Base-by-base conservation (phyloP, 2,797 vertebrate species). In the Galaxias olidus region DNA sequence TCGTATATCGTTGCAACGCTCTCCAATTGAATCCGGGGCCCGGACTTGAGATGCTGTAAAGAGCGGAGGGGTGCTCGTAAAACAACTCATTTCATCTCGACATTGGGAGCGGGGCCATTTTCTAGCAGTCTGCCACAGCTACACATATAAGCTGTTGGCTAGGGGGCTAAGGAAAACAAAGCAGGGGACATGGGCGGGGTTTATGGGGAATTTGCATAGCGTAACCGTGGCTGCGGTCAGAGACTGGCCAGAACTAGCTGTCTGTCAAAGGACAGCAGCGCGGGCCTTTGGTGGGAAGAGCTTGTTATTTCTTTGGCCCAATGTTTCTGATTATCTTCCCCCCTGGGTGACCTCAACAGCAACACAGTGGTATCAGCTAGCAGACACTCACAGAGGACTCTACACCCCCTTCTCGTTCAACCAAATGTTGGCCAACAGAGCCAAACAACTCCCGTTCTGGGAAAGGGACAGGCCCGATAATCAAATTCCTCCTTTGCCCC, bases 391-490 rank as follows among this genome's bases (percentile, higher is more conserved):
- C 30, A 30, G 6, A 2, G 61, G 76, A 65, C 71, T 70, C 75
- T 72, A 15, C 15, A 43, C 41, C 40, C 51, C 59, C 51, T 13
- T 6, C 50, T 64, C 59, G 73, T 88, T 85, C 73, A 73, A 18
- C 45, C 52, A 60, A 71, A 41, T 84, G 82, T 89, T 88, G 89
- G 88, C 82, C 87, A 84, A 90, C 88, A 85, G 52, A 80, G 83
- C 80, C 77, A 68, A 67, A 15, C 18, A 47, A 9, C 19, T 12
- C n/a, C 53, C 41, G 20, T 55, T 50, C 9, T 61, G 80, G 77
- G 73, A 79, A 86, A 82, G 66, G 56, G 43, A 50, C 56, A 63
- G 59, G 77, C 71, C 69, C 72, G 78, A 84, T 87, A 79, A 85
- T 85, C 77, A 76, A 75, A 83, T 86, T 89, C 82, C 82, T 82